These are phyloP conservation scores for Phortica okadai DNA, from an alignment of 2,888 invertebrate genomes.

Conservation along the genomic window DNA sequence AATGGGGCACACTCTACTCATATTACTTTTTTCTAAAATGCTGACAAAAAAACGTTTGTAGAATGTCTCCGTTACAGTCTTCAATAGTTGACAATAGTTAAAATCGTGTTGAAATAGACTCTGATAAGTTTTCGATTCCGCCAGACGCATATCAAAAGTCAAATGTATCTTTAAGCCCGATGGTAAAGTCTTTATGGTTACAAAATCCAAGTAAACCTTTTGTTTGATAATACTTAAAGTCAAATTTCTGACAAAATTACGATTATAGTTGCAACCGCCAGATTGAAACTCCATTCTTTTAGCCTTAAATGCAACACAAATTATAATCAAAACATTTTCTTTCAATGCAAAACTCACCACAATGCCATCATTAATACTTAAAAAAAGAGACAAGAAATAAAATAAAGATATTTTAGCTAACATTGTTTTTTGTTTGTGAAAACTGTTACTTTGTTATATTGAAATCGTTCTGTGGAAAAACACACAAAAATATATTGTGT, in stretches of 20 bases:
- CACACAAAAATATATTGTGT: too few relatives aligned
- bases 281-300: not conserved
- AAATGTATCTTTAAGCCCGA: not conserved
- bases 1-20: not conserved
- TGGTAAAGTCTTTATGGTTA: not conserved
- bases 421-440: too few relatives aligned
- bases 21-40: not conserved
- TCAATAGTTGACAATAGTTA: constrained; percentile 8
- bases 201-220: not conserved
- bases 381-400: too few relatives aligned
- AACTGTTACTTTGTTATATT: too few relatives aligned
- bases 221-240: not conserved
- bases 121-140: not conserved
- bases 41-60: constrained; percentile 11
- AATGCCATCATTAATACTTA: not conserved
- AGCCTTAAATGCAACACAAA: not conserved
- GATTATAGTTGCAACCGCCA: not conserved
- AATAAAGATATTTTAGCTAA: too few relatives aligned
- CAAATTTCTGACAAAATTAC: not conserved
- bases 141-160: not conserved
- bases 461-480: too few relatives aligned
- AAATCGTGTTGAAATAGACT: constrained; percentile 10
- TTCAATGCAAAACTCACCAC: not conserved
- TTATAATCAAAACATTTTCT: not conserved
- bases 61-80: not conserved